Percentiles rank a stretch among this genome's conserved stretches.
Conservation (phyloP, 2,797 vertebrate species). For the Acanthurus tractus region DNA sequence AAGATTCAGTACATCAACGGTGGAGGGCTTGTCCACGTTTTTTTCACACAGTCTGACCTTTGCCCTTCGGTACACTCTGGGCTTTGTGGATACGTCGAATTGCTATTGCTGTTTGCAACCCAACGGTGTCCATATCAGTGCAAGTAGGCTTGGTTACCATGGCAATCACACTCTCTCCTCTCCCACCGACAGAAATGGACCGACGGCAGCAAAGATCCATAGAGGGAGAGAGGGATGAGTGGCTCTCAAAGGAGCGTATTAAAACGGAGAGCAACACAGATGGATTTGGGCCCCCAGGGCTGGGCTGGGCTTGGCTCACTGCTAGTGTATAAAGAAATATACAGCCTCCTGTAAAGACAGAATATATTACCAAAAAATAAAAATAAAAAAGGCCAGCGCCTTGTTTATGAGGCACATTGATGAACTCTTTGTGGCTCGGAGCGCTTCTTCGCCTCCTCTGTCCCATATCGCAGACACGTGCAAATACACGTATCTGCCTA, state of each 20-base stretch:
- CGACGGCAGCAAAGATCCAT: conserved; percentile 52
- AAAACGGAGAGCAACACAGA: conserved; percentile 72
- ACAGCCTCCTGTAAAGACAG: conserved; percentile 60
- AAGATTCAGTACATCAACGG: background rate
- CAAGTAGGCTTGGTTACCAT: conserved; percentile 69
- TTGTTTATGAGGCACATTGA: conserved; percentile 61
- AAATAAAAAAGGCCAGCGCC: conserved; percentile 27
- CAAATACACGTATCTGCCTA: conserved; percentile 12
- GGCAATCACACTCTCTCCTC: conserved; percentile 57
- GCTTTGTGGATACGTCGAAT: conserved; percentile 48
- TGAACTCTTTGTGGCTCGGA: conserved; percentile 45
- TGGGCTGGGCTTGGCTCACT: conserved; percentile 66
- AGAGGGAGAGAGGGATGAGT: conserved; percentile 57
- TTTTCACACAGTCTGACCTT: conserved; percentile 37
- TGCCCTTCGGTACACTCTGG: conserved; percentile 30
- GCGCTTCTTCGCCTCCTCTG: conserved; percentile 9
- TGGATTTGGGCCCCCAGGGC: conserved; percentile 60
- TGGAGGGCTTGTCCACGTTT: conserved; percentile 22
- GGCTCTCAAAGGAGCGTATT: conserved; percentile 78
- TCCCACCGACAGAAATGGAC: conserved; percentile 57
- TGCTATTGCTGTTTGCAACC: conserved; percentile 46
- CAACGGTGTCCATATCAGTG: conserved; percentile 41
- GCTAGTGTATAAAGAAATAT: conserved; percentile 69
- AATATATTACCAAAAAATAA: conserved; percentile 36
- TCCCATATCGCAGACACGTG: conserved; percentile 21